Evolutionary conservation across 2,113 vertebrate species (phyloP).

Genomic region (cat (Felis catus)): F.catus_Fca126_mat1.0 CM031428.1:44843001-44843500

Average conservation of each 20-base stretch:
- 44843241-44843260: neutral
- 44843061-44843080: neutral
- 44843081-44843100: neutral
- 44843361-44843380: neutral
- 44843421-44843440: neutral
- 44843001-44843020: neutral
- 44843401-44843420: neutral
- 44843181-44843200: neutral
- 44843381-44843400: neutral
- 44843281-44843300: neutral
- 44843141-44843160: neutral
- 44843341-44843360: neutral
- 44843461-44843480: neutral
- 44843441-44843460: neutral
- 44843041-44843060: neutral
- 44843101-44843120: neutral
- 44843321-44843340: neutral
- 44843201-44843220: neutral
- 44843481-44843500: neutral
- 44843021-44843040: neutral
- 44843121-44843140: neutral
- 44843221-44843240: neutral
- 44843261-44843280: neutral
- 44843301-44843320: neutral
- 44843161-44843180: neutral